Conservation (phyloP, 2,888 invertebrate genomes). For the Meteorus cinctellus region DNA sequence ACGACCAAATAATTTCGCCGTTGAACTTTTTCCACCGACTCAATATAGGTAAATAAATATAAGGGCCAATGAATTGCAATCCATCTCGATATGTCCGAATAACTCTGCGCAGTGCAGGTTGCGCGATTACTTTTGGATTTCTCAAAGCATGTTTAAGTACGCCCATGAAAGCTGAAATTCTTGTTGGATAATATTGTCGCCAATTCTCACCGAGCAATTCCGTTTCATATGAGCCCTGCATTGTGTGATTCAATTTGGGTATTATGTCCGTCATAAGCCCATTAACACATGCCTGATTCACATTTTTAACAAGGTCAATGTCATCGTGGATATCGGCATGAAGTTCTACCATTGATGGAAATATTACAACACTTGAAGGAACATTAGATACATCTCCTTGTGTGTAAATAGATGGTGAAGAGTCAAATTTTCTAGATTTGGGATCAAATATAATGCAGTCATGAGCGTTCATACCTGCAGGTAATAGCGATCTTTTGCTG, state of each 20-base stretch:
- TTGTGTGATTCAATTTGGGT: constrained; percentile 38
- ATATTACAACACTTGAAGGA: neutral
- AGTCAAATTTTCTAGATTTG: neutral
- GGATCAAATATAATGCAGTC: constrained; percentile 12
- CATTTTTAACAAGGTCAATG: neutral
- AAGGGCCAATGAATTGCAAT: constrained; percentile 47
- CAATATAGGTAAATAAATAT: constrained; percentile 48
- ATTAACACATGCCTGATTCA: constrained; percentile 18
- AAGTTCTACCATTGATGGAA: constrained; percentile 40
- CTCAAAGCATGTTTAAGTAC: constrained; percentile 44
- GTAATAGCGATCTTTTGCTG: constrained; percentile 8
- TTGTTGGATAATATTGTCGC: constrained; percentile 44
- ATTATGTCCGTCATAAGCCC: constrained; percentile 37
- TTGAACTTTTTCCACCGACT: constrained; percentile 31
- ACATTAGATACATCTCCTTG: neutral
- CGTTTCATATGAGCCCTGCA: constrained; percentile 41
- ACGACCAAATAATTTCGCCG: constrained; percentile 45
- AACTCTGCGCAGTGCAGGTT: neutral
- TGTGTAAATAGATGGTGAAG: constrained; percentile 12
- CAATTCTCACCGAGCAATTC: constrained; percentile 43
- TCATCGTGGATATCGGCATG: constrained; percentile 12
- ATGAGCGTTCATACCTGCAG: neutral
- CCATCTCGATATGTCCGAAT: constrained; percentile 30
- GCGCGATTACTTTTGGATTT: constrained; percentile 28
- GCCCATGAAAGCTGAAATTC: constrained; percentile 45